These are phyloP conservation scores for Drosophila fungiperda DNA, from an alignment of 2,888 invertebrate species.

Conservation along the genomic window DNA sequence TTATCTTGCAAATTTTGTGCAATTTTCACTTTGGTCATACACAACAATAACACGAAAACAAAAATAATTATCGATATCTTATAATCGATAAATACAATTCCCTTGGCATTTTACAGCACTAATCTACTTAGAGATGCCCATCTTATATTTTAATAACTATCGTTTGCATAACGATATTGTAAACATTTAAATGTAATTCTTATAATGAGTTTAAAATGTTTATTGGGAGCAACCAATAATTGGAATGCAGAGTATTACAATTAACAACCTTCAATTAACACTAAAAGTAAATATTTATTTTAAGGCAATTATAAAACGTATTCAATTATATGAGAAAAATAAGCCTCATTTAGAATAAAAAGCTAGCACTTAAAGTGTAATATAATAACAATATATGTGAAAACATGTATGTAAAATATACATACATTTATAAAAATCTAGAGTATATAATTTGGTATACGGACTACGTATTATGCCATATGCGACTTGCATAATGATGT, in stretches of 20 bases:
- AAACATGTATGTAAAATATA: constrained; percentile 31
- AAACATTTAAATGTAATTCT: background rate
- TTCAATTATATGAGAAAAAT: constrained; percentile 35
- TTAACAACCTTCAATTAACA: background rate
- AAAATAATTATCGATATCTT: constrained; percentile 34
- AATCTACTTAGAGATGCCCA: constrained; percentile 8
- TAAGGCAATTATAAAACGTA: constrained; percentile 25
- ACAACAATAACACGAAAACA: constrained; percentile 57
- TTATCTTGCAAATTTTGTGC: constrained; percentile 27
- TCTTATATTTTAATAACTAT: background rate
- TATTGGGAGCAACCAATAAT: background rate
- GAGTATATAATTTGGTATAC: constrained; percentile 46
- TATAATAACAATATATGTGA: constrained; percentile 45
- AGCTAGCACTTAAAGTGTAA: constrained; percentile 59
- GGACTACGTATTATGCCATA: constrained; percentile 28
- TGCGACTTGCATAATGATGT: constrained; percentile 43
- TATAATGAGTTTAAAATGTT: background rate
- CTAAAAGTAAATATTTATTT: constrained; percentile 1
- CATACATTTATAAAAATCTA: constrained; percentile 38
- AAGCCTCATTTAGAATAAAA: constrained; percentile 44
- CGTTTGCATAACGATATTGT: background rate
- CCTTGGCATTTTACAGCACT: constrained; percentile 23
- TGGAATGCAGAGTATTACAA: background rate
- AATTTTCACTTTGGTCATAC: constrained; percentile 54
- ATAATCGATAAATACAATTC: constrained; percentile 17